Base-by-base conservation (phyloP, 2,888 invertebrate genomes). In the Adela reaumurella region DNA sequence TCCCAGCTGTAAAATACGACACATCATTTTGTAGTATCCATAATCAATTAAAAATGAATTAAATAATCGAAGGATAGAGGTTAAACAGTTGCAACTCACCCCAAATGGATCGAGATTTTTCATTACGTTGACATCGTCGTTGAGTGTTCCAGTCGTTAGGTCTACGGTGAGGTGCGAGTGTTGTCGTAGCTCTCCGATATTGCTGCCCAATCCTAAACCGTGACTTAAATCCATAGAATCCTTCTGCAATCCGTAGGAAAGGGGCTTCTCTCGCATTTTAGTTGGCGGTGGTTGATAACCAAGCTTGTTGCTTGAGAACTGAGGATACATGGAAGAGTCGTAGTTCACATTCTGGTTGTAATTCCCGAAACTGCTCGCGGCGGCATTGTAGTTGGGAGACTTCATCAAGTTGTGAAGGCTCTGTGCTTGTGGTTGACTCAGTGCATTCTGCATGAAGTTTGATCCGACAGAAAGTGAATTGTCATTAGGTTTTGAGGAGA, bases 301-400 rank as follows among this genome's bases (percentile, higher is more conserved):
- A 2, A 67, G 48, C 52, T 68, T 72, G 49, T 59, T 67, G 52
- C 49, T 60, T 8, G 43, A 2, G 52, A 76, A 77, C 56, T 74
- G 74, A 1, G 76, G 74, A 57, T 76, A 77, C 76, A 76, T 73
- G 0, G 68, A 59, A 0, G 76, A 64, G 52, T 77, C 77, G 53
- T 74, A 77, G 5, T 64, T 62, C 0, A 69, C 67, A 0, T 66
- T 43, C 0, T 68, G 59, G 0, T 63, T 59, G 54, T 67, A 74
- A 1, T 62, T 58, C 14, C 62, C 65, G 54, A 66, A 73, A 49
- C 57, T 71, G 54, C 60, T 76, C 56, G 68, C 56, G 2, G 64
- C 68, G 11, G 70, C 68, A 51, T 68, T 80, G 53, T 70, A 74
- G 46, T 64, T 70, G 0, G 70, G 68, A 0, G 73, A 64, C 2